Evolutionary conservation across 2,113 vertebrate genomes (phyloP), one percentile per base, ranked within the genome.

Genomic region (Macrotis lagotis): DNA sequence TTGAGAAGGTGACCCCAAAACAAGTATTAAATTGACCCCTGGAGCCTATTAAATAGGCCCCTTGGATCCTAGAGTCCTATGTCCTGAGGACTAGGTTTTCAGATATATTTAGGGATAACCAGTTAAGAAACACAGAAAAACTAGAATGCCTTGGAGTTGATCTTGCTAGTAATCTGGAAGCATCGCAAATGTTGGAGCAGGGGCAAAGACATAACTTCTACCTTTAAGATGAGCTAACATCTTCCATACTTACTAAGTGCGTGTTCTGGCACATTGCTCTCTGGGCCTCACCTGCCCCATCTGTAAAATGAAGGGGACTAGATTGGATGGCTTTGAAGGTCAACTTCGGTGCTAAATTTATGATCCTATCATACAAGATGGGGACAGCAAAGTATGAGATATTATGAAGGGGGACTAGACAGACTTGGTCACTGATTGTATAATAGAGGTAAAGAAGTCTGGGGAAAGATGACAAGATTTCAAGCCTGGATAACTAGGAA

Each of bases 181-280:
- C 96, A 97, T 97, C 96, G 96, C 96, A 97, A 55, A 94, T 95
- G 48, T 95, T 74, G 90, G 52, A 96, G 50, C 95, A 96, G 91
- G 91, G 96, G 53, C 24, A 96, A 93, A 97, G 96, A 97, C 97
- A 97, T 97, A 96, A 96, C 97, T 90, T 95, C 97, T 94, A 88
- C 95, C 55, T 66, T 66, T 12, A 12, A 37, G 28, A 66, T 37
- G 3, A 83, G 5, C n/a, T 74, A 83, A 44, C 6, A 44, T 22
- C 59, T 44, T 83, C n/a, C n/a, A 8, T 44, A 8, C 66, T 74
- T 22, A 74, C 5, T 22, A 24, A 8, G 16, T 44, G 59, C 19
- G 12, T n/a, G 9, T 10, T 8, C 53, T 55, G 25, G 53, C 53
- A 55, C 9, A 4, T 66, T n/a, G 0, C 37, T 74, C 66, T 44